These are phyloP conservation scores for Apteryx mantelli DNA, from an alignment of 2,113 vertebrate species.

Conservation along the genomic window DNA sequence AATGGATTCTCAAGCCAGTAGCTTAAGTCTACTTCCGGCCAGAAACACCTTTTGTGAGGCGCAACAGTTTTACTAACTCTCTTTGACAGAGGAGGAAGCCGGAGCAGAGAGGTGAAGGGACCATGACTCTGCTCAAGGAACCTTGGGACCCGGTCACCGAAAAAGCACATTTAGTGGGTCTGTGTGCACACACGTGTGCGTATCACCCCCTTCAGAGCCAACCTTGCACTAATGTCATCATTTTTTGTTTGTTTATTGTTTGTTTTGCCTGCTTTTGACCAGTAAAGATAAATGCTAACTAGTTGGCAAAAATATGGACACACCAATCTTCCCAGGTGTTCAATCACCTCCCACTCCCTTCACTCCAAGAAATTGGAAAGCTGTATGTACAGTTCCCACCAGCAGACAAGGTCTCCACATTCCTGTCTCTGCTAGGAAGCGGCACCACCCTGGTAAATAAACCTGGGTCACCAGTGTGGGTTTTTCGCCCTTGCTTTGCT, in stretches of 20 bases:
- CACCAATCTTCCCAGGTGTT: neutral
- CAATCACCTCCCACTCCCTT: neutral
- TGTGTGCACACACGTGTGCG: neutral
- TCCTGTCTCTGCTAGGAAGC: neutral
- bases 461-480: neutral
- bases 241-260: no score
- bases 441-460: neutral
- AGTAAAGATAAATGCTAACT: fast-evolving
- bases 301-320: fast-evolving
- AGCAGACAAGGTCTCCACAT: neutral
- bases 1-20: neutral
- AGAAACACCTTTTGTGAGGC: neutral
- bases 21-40: neutral
- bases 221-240: neutral
- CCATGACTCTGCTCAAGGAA: neutral
- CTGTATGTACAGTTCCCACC: neutral
- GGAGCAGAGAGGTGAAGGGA: neutral
- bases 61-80: neutral
- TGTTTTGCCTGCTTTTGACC: neutral
- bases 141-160: neutral
- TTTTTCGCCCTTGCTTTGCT: neutral
- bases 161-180: neutral
- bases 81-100: neutral
- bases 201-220: neutral
- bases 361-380: neutral